Evolutionary conservation across 2,113 vertebrate genomes (phyloP).

Genomic region (Malaclemys terrapin): DNA sequence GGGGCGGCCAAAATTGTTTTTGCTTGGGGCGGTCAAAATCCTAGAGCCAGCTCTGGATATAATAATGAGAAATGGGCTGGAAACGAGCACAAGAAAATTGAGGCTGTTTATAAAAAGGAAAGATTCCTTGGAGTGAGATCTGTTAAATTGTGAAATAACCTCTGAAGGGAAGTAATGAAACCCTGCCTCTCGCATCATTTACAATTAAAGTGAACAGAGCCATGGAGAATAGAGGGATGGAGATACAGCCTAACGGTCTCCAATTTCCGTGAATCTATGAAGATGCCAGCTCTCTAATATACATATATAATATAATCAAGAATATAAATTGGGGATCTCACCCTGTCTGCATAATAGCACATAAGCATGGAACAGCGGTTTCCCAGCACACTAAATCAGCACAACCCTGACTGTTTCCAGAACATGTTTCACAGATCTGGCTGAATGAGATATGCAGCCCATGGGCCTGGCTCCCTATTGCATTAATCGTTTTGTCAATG

Average conservation of each 20-base stretch:
- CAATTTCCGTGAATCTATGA: not conserved
- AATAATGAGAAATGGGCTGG: not conserved
- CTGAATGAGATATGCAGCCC: not conserved
- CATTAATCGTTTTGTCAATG: not conserved
- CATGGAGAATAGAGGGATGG: not conserved
- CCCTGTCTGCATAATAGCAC: fast-evolving
- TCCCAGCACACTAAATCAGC: not conserved
- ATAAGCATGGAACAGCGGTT: not conserved
- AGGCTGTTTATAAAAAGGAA: not conserved
- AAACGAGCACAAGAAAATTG: not conserved
- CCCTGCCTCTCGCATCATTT: not conserved
- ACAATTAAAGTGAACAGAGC: not conserved
- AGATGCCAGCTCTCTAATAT: not conserved
- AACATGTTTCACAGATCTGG: not conserved
- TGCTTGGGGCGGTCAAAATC: too few relatives aligned
- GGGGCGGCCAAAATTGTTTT: too few relatives aligned
- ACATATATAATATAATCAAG: not conserved
- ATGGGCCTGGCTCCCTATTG: not conserved
- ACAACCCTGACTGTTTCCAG: not conserved
- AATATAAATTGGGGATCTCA: not conserved
- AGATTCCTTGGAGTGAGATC: not conserved
- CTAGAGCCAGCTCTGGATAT: not conserved
- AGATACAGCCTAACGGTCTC: not conserved
- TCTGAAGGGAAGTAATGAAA: not conserved
- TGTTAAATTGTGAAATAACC: not conserved